Conservation (phyloP, 1,140 invertebrate species). For the Musca vetustissima region DNA sequence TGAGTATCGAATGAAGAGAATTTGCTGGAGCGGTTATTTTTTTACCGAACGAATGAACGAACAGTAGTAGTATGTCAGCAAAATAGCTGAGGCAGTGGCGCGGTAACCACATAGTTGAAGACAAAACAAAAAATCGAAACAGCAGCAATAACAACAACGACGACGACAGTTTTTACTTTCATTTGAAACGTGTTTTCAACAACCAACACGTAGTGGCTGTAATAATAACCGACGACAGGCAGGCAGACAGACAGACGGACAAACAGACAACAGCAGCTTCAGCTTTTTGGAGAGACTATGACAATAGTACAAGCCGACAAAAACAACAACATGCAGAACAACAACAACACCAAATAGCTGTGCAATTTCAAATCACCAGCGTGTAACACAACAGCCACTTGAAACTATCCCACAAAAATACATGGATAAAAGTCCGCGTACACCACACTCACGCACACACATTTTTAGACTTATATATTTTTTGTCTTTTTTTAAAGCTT, state of each 20-base stretch:
- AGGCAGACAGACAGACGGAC: neutral
- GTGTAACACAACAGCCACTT: too few relatives aligned
- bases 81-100: neutral
- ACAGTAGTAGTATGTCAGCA: neutral
- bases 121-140: conserved; percentile 27
- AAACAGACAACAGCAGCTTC: neutral
- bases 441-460: neutral
- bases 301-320: neutral
- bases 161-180: conserved; percentile 19
- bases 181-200: conserved; percentile 24
- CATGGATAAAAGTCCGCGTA: too few relatives aligned
- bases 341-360: neutral
- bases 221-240: neutral
- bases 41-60: too few relatives aligned
- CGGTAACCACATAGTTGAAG: neutral
- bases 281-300: neutral
- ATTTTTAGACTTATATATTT: neutral
- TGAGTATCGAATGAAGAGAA: conserved; percentile 31
- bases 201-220: conserved; percentile 6
- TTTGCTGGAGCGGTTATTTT: conserved; percentile 24
- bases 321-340: too few relatives aligned
- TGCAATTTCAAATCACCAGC: neutral
- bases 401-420: too few relatives aligned
- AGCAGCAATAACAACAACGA: conserved; percentile 10
- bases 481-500: conserved; percentile 9